Base-by-base conservation (phyloP, 2,797 vertebrate species). In the Paedocypris micromegethes region DNA sequence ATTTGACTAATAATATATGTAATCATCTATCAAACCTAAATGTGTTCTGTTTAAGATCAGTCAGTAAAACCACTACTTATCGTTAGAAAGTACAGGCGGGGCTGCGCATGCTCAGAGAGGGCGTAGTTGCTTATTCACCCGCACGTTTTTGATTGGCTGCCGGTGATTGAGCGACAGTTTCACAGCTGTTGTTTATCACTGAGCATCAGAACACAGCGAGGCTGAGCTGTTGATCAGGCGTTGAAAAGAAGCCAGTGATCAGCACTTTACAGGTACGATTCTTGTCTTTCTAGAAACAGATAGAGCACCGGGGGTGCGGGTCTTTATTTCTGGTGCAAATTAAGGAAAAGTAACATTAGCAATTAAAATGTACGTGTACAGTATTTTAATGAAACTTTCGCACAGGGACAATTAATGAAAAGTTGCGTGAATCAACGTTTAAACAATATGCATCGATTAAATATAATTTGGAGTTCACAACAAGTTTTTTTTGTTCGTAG, bases 181-280 rank as follows among this genome's bases (percentile, higher is more conserved):
- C 4, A 48, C 39, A 45, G 49, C 47, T 9, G 62, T 60, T 72
- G 55, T 49, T 59, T 58, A 56, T 55, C 7, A 50, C 3, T 57
- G 9, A 58, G 60, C 9, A 59, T 42, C 39, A 56, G 6, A 23
- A 8, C 61, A 9, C 43, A 44, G 46, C 39, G 4, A 59, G 58
- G 9, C 9, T 51, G 46, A 37, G 9, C 38, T 47, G 56, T 52
- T 58, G 6, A 39, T 63, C 45, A 64, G 5, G 44, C 40, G 39
- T 56, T 8, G 55, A 60, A 68, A 5, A 53, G 7, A 61, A 57
- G 49, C 39, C 56, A 46, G 37, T 40, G 43, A 67, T 4, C 58
- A 51, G 63, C 43, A 44, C 57, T 40, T 23, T 55, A 5, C 50
- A 44, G 74, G 74, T 76, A 72, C 61, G 60, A 64, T 54, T 39